Conservation (phyloP, 2,888 invertebrate species). For the Brachypalpus laphriformis region DNA sequence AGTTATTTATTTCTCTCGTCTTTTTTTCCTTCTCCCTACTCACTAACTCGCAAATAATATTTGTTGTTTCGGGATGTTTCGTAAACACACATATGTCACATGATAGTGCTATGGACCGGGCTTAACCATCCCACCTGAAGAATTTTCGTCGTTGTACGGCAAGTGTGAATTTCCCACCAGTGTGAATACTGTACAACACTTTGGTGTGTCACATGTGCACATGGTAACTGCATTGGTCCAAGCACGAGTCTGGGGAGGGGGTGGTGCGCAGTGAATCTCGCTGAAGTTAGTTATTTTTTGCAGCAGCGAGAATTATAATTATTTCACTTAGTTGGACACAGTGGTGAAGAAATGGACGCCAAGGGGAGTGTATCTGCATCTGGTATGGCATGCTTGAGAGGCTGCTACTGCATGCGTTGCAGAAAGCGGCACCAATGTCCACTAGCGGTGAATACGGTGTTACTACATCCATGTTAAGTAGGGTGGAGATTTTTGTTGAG, state of each 20-base stretch:
- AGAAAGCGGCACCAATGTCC: slow-evolving; percentile 55
- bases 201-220: slow-evolving; percentile 62
- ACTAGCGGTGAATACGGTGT: slow-evolving; percentile 66
- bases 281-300: slow-evolving; percentile 50
- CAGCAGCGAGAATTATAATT: slow-evolving; percentile 58
- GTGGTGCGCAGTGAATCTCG: slow-evolving; percentile 13
- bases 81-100: slow-evolving; percentile 69
- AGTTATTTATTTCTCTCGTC: slow-evolving; percentile 58
- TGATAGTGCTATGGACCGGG: slow-evolving; percentile 30
- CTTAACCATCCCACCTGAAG: slow-evolving; percentile 52
- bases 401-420: slow-evolving; percentile 42
- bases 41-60: slow-evolving; percentile 63
- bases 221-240: slow-evolving; percentile 62
- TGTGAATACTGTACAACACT: slow-evolving; percentile 37
- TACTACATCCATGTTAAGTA: slow-evolving; percentile 64
- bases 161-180: slow-evolving; percentile 68
- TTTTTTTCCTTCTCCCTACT: slow-evolving; percentile 1
- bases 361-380: slow-evolving; percentile 36
- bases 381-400: slow-evolving; percentile 3
- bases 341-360: slow-evolving; percentile 35
- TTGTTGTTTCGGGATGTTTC: slow-evolving; percentile 67
- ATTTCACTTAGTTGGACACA: slow-evolving; percentile 60
- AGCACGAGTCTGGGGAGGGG: slow-evolving; percentile 42
- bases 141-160: slow-evolving; percentile 19
- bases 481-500: slow-evolving; percentile 65